Evolutionary conservation across 2,888 invertebrate species (phyloP).

Genomic region (Clusia tigrina): DNA sequence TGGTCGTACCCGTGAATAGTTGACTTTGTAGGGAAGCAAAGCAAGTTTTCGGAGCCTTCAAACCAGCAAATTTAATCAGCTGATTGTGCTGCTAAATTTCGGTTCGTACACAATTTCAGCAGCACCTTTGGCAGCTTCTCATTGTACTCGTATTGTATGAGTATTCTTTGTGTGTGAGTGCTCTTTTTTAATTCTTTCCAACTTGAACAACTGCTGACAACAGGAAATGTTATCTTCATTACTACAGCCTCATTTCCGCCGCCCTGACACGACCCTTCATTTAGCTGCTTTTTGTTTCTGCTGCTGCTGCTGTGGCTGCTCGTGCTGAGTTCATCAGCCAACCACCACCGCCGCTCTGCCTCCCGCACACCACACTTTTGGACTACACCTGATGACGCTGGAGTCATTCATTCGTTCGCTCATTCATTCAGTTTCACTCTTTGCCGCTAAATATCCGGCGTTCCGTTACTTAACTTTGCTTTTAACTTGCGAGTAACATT

Average conservation of each 20-base stretch:
- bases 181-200: constrained; percentile 23
- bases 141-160: constrained; percentile 1
- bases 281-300: constrained; percentile 14
- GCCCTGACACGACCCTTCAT: background rate
- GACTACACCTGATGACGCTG: constrained; percentile 35
- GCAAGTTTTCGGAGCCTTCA: no score
- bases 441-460: constrained; percentile 17
- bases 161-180: constrained; percentile 14
- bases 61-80: constrained; percentile 36
- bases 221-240: constrained; percentile 57
- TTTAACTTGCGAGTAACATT: constrained; percentile 41
- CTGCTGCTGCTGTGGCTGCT: background rate
- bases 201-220: constrained; percentile 47
- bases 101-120: constrained; percentile 18
- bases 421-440: constrained; percentile 5
- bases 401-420: constrained; percentile 11
- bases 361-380: constrained; percentile 27
- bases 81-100: constrained; percentile 38
- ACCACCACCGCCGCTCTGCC: background rate
- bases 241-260: constrained; percentile 49
- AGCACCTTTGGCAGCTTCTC: background rate
- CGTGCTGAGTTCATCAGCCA: background rate
- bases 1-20: no score
- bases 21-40: no score
- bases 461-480: constrained; percentile 27